Conservation (phyloP, 2,888 invertebrate genomes). For the Cheiracanthium punctorium region DNA sequence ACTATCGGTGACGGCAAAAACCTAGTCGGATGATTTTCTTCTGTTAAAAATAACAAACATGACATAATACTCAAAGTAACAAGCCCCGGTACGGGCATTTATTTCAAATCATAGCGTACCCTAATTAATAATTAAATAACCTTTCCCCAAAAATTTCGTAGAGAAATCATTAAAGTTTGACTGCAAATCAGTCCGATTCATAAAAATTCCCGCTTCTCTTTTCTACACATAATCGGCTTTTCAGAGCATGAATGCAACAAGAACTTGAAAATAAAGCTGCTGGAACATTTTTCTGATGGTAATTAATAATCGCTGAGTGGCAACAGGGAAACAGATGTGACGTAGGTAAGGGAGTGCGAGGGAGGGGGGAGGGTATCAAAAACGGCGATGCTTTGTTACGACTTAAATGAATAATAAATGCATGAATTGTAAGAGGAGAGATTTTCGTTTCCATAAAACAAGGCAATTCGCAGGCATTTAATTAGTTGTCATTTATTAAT, state of each 20-base stretch:
- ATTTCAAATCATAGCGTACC: slow-evolving; percentile 22
- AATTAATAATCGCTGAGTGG: slow-evolving; percentile 65
- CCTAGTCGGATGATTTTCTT: slow-evolving; percentile 3
- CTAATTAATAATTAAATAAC: slow-evolving; percentile 66
- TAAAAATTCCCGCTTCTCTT: slow-evolving; percentile 36
- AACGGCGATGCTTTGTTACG: slow-evolving; percentile 45
- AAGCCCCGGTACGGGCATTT: slow-evolving; percentile 12
- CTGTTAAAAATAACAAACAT: slow-evolving; percentile 9
- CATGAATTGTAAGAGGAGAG: slow-evolving; percentile 43
- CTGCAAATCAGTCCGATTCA: slow-evolving; percentile 21
- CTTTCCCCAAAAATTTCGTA: slow-evolving; percentile 31
- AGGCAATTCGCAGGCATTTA: slow-evolving; percentile 40
- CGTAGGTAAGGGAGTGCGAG: not conserved
- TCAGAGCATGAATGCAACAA: slow-evolving; percentile 5
- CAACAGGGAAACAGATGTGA: slow-evolving; percentile 53
- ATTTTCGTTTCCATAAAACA: slow-evolving; percentile 45
- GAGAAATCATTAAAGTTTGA: slow-evolving; percentile 53
- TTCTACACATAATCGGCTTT: slow-evolving; percentile 33
- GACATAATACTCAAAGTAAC: not conserved
- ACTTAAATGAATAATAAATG: slow-evolving; percentile 67
- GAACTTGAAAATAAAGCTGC: slow-evolving; percentile 44
- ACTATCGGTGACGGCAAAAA: not conserved
- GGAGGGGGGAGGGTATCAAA: slow-evolving; percentile 27
- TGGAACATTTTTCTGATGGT: slow-evolving; percentile 55
- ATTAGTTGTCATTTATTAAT: slow-evolving; percentile 66